These are phyloP conservation scores for Yoshiicerus persimilis DNA, from an alignment of 1,140 invertebrate species.

Conservation along the genomic window DNA sequence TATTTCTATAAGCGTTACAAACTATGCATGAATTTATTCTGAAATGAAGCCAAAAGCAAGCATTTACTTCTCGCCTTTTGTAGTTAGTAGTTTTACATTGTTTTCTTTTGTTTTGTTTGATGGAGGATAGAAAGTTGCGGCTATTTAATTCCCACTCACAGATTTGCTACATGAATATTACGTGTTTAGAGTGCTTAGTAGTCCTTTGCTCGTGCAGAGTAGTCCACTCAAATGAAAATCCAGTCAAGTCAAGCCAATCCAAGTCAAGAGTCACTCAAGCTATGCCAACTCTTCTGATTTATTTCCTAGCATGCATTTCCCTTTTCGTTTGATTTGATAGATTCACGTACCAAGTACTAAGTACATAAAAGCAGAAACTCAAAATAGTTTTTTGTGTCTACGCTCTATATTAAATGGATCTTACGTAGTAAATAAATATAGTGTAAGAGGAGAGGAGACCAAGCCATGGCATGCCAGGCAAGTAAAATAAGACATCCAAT, in stretches of 20 bases:
- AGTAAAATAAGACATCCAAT: not conserved
- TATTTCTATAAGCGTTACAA: not conserved
- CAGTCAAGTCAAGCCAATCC: not conserved
- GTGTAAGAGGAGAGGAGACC: not conserved
- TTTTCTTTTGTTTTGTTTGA: conserved; percentile 9
- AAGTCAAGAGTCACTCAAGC: conserved; percentile 11
- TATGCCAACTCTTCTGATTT: conserved; percentile 7
- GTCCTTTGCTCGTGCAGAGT: not conserved
- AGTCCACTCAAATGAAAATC: not conserved
- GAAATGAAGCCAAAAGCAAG: not conserved
- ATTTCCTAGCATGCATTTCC: conserved; percentile 22
- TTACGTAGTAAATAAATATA: not conserved
- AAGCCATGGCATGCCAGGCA: not conserved
- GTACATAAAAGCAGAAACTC: not conserved
- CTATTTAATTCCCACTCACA: conserved; percentile 22
- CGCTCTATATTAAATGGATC: not conserved
- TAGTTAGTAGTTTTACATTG: not conserved
- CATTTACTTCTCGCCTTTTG: conserved; percentile 1
- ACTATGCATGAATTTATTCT: not conserved
- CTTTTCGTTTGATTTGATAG: not conserved
- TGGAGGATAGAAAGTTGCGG: conserved; percentile 13
- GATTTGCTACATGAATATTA: not conserved
- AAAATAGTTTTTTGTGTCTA: not conserved
- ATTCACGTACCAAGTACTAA: not conserved
- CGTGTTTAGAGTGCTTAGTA: not conserved